A percentile compares a stretch with the other conserved stretches of the same genome.
Conservation (phyloP, 64 coral and sea anemone genomes). For the Dendronephthya gigantea region DNA sequence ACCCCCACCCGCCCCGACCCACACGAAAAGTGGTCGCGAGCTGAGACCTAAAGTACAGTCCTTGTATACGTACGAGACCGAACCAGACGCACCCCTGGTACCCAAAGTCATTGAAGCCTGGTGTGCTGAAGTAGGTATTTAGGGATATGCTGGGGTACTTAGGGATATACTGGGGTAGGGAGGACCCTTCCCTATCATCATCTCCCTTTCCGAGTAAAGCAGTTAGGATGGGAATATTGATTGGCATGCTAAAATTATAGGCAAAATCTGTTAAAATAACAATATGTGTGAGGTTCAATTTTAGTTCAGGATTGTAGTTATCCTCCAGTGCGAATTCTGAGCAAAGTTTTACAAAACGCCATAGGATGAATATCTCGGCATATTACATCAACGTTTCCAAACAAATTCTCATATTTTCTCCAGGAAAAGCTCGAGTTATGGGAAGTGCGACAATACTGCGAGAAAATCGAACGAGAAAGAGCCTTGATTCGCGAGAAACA, state of each 20-base stretch:
- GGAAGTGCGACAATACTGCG: conserved; percentile 96
- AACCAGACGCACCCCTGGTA: conserved; percentile 36
- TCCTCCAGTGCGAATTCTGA: too few relatives aligned
- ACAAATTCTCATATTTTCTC: neutral
- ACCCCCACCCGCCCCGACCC: conserved; percentile 56
- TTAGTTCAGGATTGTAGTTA: neutral
- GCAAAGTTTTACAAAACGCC: too few relatives aligned
- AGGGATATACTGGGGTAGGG: too few relatives aligned
- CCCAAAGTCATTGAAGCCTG: conserved; percentile 77
- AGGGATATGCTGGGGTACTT: neutral
- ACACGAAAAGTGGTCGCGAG: conserved; percentile 77
- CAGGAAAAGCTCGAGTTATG: conserved; percentile 91
- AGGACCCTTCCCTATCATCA: too few relatives aligned
- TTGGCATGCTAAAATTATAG: too few relatives aligned
- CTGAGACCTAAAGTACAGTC: conserved; percentile 63
- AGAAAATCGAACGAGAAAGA: conserved; percentile 74
- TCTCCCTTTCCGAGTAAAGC: too few relatives aligned
- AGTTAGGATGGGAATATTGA: too few relatives aligned
- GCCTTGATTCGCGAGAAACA: conserved; percentile 85
- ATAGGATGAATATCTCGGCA: too few relatives aligned
- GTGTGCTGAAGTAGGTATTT: conserved; percentile 71
- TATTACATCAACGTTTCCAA: too few relatives aligned
- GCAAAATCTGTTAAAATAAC: too few relatives aligned
- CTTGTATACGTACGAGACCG: conserved; percentile 40
- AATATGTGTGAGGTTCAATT: too few relatives aligned